Evolutionary conservation across 2,888 invertebrate species (phyloP).

Genomic region (Halictus quadricinctus): DNA sequence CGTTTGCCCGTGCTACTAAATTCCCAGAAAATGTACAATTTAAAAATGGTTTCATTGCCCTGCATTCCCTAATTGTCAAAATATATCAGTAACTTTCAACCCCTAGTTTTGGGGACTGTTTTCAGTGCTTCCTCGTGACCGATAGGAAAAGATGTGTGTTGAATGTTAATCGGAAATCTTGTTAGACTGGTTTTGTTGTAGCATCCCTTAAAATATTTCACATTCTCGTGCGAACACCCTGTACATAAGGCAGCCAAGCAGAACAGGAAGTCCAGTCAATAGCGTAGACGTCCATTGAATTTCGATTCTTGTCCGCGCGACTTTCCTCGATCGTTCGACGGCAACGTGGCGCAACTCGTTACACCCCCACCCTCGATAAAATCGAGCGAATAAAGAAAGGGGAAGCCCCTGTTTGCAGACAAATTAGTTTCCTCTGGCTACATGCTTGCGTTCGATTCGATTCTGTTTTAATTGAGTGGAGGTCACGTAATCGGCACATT

Average conservation of each 20-base stretch:
- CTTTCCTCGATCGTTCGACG: background rate
- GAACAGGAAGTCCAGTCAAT: constrained; percentile 47
- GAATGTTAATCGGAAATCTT: background rate
- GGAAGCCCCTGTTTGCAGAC: background rate
- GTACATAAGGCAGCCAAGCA: constrained; percentile 33
- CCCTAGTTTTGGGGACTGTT: background rate
- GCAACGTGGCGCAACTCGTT: background rate
- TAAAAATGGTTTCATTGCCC: background rate
- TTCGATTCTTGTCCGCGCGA: constrained; percentile 14
- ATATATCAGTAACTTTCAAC: background rate
- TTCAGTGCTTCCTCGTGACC: background rate
- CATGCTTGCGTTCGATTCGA: background rate
- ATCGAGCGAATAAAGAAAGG: background rate
- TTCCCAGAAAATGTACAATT: background rate
- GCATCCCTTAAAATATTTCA: background rate
- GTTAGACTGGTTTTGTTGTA: background rate
- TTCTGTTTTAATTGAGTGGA: background rate
- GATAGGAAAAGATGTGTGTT: background rate
- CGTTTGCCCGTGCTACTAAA: background rate
- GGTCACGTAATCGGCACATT: background rate
- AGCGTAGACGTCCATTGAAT: constrained; percentile 48
- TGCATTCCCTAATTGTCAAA: background rate
- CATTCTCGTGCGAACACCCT: background rate
- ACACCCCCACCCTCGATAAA: background rate
- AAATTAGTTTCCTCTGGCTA: background rate